Evolutionary conservation across 2,888 invertebrate genomes (phyloP).

Genomic region (Agrochola circellaris): DNA sequence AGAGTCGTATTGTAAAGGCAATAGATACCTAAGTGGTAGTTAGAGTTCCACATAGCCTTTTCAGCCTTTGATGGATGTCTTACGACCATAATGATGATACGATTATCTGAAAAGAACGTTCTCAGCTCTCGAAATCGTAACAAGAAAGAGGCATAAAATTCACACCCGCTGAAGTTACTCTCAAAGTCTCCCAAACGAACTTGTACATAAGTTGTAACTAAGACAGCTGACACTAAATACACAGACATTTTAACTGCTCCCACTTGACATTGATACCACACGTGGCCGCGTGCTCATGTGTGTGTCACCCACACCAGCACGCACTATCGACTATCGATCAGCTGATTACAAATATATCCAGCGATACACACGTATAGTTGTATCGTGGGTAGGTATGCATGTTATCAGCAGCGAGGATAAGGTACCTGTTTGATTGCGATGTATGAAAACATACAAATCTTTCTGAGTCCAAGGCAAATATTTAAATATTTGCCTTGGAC

Average conservation of each 20-base stretch:
- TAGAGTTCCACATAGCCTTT: too few species aligned
- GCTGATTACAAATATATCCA: conserved; percentile 48
- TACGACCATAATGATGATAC: too few species aligned
- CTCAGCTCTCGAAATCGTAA: too few species aligned
- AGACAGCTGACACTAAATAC: conserved; percentile 15
- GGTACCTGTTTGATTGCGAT: conserved; percentile 46
- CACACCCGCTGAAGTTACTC: too few species aligned
- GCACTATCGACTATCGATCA: conserved; percentile 55
- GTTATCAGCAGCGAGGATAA: conserved; percentile 50
- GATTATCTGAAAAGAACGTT: too few species aligned
- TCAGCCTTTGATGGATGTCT: too few species aligned
- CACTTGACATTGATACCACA: conserved; percentile 50
- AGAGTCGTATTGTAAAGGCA: too few species aligned
- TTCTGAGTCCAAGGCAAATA: conserved; percentile 43
- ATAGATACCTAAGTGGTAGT: too few species aligned
- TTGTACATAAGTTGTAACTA: too few species aligned
- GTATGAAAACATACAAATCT: conserved; percentile 24
- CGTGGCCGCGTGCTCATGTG: neutral
- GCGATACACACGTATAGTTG: neutral
- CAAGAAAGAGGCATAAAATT: too few species aligned
- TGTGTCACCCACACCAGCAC: conserved; percentile 23
- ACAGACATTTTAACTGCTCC: conserved; percentile 13
- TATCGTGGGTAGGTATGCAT: conserved; percentile 3
- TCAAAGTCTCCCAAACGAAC: too few species aligned
- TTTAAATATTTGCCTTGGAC: too few species aligned